phyloP scores from a whole-genome alignment of 2,797 vertebrate species.

The Eleutherodactylus coqui region DNA sequence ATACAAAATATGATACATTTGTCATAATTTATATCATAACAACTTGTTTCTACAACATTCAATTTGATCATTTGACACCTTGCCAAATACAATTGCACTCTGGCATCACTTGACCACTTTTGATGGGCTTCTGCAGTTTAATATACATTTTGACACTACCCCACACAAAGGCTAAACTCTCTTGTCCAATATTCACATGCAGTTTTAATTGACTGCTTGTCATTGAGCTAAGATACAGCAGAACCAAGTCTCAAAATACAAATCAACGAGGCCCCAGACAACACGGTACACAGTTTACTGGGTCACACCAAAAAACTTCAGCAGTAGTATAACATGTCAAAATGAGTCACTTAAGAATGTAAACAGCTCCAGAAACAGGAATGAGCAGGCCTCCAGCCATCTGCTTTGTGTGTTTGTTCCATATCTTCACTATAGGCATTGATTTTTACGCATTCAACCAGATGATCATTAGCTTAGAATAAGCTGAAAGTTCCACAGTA shows the following conservation, averaged over 20 bases:
- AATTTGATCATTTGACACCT: not conserved
- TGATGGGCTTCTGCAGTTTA: not conserved
- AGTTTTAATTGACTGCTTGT: constrained; percentile 62
- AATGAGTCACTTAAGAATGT: constrained; percentile 78
- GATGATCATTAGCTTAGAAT: constrained; percentile 73
- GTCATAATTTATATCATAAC: not conserved
- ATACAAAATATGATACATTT: too few relatives aligned
- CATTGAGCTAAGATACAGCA: constrained; percentile 49
- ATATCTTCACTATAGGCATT: constrained; percentile 68
- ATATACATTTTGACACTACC: not conserved
- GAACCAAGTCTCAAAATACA: constrained; percentile 33
- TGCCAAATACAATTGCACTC: not conserved
- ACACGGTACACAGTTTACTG: constrained; percentile 62
- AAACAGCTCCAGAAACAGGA: constrained; percentile 74
- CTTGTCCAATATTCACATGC: constrained; percentile 6
- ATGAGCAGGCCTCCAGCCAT: constrained; percentile 73
- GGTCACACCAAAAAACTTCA: constrained; percentile 73
- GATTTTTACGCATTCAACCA: constrained; percentile 74
- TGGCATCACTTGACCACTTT: not conserved
- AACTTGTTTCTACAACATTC: not conserved
- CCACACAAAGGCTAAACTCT: constrained; percentile 13
- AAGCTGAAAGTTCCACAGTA: constrained; percentile 72
- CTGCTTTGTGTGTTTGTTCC: constrained; percentile 72
- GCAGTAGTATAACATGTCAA: constrained; percentile 74
- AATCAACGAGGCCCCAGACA: constrained; percentile 60